A percentile compares a stretch with the other conserved stretches of the same genome.
These are phyloP conservation scores for Brachirus orientalis DNA, from an alignment of 2,113 vertebrate genomes.

Conservation along the genomic window DNA sequence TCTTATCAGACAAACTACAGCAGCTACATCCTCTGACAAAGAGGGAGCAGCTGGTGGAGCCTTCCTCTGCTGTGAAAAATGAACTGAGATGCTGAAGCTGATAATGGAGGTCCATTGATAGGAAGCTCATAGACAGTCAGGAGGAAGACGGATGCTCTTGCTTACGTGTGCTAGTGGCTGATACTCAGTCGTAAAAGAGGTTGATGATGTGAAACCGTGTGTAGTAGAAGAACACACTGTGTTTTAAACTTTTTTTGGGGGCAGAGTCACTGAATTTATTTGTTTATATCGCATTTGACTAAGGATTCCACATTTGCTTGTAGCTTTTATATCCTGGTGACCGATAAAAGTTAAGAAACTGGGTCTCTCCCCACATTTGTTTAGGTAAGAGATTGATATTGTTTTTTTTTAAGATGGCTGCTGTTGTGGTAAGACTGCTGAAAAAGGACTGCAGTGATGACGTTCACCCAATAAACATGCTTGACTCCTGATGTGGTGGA, in stretches of 20 bases:
- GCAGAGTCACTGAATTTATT: too few species aligned
- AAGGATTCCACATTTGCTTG: too few species aligned
- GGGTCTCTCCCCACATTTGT: too few species aligned
- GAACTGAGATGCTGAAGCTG: constrained; percentile 53
- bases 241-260: too few species aligned
- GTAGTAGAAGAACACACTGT: too few species aligned
- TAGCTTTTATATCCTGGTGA: too few species aligned
- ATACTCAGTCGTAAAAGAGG: background rate
- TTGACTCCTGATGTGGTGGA: constrained; percentile 29
- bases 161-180: constrained; percentile 53
- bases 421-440: background rate
- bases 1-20: constrained; percentile 49
- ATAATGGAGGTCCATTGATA: constrained; percentile 65
- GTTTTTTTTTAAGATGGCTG: too few species aligned
- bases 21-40: constrained; percentile 52
- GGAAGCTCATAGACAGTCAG: constrained; percentile 34
- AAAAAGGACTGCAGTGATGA: too few species aligned
- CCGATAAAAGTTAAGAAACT: too few species aligned
- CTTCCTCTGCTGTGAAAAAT: constrained; percentile 58
- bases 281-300: too few species aligned
- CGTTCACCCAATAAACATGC: too few species aligned
- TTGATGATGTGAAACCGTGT: too few species aligned
- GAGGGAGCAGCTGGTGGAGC: constrained; percentile 49
- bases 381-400: background rate
- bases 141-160: constrained; percentile 39